A percentile compares a stretch with the other conserved stretches of the same genome.
phyloP scores from a whole-genome alignment of 1,140 invertebrate species.

The Trichoplusia ni region DNA sequence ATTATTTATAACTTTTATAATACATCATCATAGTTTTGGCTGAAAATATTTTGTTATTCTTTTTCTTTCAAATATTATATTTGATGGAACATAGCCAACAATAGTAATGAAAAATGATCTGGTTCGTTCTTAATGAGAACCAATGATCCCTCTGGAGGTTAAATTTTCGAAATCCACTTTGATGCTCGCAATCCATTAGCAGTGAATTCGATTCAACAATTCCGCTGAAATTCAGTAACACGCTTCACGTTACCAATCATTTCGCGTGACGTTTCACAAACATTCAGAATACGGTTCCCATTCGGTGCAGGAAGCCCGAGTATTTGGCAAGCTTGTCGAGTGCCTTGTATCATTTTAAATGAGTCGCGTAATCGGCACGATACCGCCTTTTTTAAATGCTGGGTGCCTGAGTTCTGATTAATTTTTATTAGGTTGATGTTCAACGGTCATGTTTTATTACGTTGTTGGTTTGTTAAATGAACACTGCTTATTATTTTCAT shows the following conservation, averaged over 20 bases:
- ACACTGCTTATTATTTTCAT: no score
- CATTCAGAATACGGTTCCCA: conserved; percentile 37
- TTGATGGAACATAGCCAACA: no score
- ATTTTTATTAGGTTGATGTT: conserved; percentile 28
- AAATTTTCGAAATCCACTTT: not conserved
- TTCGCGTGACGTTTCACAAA: conserved; percentile 31
- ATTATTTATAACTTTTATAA: no score
- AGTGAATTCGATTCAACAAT: not conserved
- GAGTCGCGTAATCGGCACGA: conserved; percentile 65
- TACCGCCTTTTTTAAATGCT: conserved; percentile 45
- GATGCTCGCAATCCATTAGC: conserved; percentile 1
- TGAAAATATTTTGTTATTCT: no score
- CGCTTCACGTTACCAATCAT: not conserved
- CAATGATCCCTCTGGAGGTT: no score
- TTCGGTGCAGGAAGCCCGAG: conserved; percentile 53
- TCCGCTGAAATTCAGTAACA: not conserved
- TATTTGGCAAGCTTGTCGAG: conserved; percentile 70
- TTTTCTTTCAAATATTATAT: no score
- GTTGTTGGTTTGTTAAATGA: conserved; percentile 1
- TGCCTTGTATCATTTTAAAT: conserved; percentile 75
- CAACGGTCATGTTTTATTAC: conserved; percentile 2
- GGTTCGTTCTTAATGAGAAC: no score
- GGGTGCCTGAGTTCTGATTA: conserved; percentile 17
- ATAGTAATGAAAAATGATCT: no score
- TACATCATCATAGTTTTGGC: no score